Conservation (phyloP, 2,113 vertebrate species). For the Gymnogyps californianus region DNA sequence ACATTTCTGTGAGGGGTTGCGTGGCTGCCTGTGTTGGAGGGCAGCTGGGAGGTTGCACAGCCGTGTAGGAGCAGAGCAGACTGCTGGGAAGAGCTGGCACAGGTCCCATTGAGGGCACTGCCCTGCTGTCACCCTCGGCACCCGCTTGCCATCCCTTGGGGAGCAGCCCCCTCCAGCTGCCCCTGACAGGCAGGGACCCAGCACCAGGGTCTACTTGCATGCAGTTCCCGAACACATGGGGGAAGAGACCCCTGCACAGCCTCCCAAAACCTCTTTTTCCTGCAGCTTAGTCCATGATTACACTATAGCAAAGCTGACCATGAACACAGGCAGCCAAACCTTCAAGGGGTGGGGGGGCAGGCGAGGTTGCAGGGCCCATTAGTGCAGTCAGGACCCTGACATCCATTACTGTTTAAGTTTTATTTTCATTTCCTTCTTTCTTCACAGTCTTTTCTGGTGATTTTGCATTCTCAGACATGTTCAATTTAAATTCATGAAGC, state of each 20-base stretch:
- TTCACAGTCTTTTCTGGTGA: background rate
- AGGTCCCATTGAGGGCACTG: background rate
- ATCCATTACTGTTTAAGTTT: background rate
- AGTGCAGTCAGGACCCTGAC: background rate
- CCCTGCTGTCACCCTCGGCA: background rate
- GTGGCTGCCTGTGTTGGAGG: background rate
- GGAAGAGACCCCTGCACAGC: background rate
- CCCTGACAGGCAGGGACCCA: background rate
- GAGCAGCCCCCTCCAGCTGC: background rate
- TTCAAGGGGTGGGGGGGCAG: background rate
- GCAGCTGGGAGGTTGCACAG: background rate
- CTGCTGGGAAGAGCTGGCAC: background rate
- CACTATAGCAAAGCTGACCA: background rate
- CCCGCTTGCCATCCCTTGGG: fast-evolving
- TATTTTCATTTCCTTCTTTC: background rate
- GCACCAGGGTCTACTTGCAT: background rate
- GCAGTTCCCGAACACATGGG: background rate
- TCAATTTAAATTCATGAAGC: background rate
- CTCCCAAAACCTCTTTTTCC: background rate
- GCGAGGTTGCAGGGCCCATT: background rate
- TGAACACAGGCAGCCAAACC: background rate
- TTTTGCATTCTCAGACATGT: background rate
- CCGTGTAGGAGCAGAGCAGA: background rate
- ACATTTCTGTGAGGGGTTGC: background rate
- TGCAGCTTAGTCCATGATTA: background rate